Base-by-base conservation (phyloP, 2,113 vertebrate genomes). In the Nymphicus hollandicus region DNA sequence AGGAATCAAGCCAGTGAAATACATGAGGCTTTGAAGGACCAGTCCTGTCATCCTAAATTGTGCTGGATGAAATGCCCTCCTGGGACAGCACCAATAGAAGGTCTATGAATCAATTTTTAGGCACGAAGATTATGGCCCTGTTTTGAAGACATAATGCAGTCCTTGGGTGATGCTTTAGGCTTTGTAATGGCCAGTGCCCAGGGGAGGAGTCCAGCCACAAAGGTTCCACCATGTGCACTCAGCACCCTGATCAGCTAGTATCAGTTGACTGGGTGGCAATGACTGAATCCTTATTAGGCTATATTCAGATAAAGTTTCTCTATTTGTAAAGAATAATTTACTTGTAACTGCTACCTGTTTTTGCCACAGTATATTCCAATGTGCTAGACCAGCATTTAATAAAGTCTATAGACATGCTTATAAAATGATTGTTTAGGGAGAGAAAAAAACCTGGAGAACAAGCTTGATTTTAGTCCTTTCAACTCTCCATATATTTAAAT, bases 241-340 rank as follows among this genome's bases (percentile, higher is more conserved):
- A 24, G 0, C 23, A 76, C 23, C 29, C 37, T 0, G 0, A 2
- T 3, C 55, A 27, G 20, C 2, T 49, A 33, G 35, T 35, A 17
- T 16, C 1, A 5, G 20, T 16, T 37, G 47, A 44, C 43, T 28
- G 37, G 10, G 10, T 53, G 60, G 43, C 56, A 90, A 0, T 56
- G 65, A 31, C 27, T 41, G 44, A 66, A 63, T 64, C 76, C 33
- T 80, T n/a, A 63, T 7, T 0, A 43, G 28, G 22, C 50, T n/a
- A 50, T 1, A 1, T 47, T 86, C 41, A 68, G 25, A 39, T 73
- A 39, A 46, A 77, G 9, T 25, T 41, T 35, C 58, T 68, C 22
- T 68, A 1, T 68, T 65, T 70, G 17, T 66, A 47, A 83, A 70
- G 39, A 88, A 35, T 27, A 53, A 58, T 69, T 55, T 61, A 81